Base-by-base conservation (phyloP, 2,113 vertebrate genomes). In the Elachura formosa region DNA sequence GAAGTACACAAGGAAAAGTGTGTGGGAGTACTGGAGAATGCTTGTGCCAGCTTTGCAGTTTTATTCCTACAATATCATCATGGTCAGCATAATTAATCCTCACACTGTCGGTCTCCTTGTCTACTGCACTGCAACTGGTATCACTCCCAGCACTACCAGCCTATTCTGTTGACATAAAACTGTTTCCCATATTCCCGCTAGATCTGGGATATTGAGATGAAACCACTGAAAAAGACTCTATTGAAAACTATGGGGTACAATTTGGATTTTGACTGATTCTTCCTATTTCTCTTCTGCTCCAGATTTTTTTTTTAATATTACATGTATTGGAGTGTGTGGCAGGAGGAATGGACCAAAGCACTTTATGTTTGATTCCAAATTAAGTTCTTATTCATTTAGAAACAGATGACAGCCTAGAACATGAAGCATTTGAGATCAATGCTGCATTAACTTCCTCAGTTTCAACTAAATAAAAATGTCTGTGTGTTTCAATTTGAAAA, bases 51-150 rank as follows among this genome's bases (percentile, higher is more conserved):
- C 72, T 85, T 52, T 91, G 75, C 67, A 85, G 91, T 95, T 96
- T 96, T 86, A 96, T 90, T 93, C 83, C 75, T 86, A 91, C 78
- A 88, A 69, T 77, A 90, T 86, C 82, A 96, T 88, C 93, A 91
- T 6, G 63, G 90, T 91, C 93, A 93, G 76, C 84, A 72, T 79
- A 93, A 90, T 86, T 91, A 95, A 94, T 78, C 85, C 79, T 96
- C 94, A 94, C 61, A 93, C 93, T 88, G 28, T 17, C 93, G 87
- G 75, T 92, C 84, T 79, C 89, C 58, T 72, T 8, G 0, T 91
- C 71, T 89, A 84, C 54, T 80, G 72, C 46, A 51, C 59, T 94
- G 69, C 75, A 88, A 55, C 36, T 55, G 75, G 12, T 77, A 90
- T 69, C 46, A 80, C 82, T 93, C 67, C 89, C 68, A 91, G 87